A percentile compares a stretch with the other conserved stretches of the same genome.
phyloP scores from a whole-genome alignment of 2,888 invertebrate species.

The Anthrax anthrax region DNA sequence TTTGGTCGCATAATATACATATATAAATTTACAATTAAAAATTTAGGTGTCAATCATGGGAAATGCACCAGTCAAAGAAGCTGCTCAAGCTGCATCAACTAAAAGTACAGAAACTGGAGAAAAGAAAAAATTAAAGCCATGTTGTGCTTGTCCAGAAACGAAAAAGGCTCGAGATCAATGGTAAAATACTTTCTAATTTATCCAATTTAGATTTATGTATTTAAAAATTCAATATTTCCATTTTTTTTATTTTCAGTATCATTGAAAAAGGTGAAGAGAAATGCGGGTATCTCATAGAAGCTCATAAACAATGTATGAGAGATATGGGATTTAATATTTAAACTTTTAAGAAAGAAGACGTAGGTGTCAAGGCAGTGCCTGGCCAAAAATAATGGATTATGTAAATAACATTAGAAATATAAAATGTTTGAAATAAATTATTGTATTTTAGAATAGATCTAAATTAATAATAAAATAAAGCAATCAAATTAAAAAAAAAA shows the following conservation, averaged over 20 bases:
- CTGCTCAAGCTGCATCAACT: conserved; percentile 28
- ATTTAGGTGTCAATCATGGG: no score
- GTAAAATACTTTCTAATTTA: conserved; percentile 38
- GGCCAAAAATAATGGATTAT: no score
- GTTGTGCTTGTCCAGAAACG: conserved; percentile 96
- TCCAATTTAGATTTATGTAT: neutral
- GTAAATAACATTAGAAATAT: no score
- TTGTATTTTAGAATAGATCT: no score
- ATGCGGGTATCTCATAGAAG: conserved; percentile 80
- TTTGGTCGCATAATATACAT: no score
- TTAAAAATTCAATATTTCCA: neutral
- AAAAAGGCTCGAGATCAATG: conserved; percentile 81
- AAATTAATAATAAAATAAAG: no score
- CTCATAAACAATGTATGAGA: conserved; percentile 93
- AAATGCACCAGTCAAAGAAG: conserved; percentile 38
- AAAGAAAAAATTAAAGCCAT: conserved; percentile 77
- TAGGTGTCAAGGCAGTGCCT: no score
- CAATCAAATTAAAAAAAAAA: no score
- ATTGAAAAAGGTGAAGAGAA: conserved; percentile 84
- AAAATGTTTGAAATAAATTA: no score
- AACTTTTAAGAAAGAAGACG: no score
- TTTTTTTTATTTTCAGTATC: conserved; percentile 45
- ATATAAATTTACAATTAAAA: no score
- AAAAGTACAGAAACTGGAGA: conserved; percentile 29
- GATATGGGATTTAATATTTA: conserved; percentile 83